Base-by-base conservation (phyloP, 2,888 invertebrate species). In the Melieria omissa region DNA sequence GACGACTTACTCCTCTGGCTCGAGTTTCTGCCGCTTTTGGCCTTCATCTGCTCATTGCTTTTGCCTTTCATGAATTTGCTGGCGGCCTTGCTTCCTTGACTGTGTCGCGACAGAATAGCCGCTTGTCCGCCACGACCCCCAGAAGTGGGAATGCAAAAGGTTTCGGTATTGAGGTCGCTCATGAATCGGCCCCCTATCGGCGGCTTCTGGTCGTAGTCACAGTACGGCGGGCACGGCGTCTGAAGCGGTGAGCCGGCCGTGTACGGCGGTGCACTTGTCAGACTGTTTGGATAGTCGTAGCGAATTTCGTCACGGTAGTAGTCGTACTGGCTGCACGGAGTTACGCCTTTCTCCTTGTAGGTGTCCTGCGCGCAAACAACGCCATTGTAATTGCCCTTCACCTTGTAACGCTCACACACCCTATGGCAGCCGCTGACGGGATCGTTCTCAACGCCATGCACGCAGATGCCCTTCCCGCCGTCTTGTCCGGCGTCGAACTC, bases 91-190 rank as follows among this genome's bases (percentile, higher is more conserved):
- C 7, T 52, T 52, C 5, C 14, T 52, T 52, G 5, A n/a, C 46
- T 12, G 46, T 62, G 7, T 12, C 47, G 52, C 14, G 52, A 52
- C 14, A 12, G 52, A n/a, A 29, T 29, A 29, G 7, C 1, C 4
- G 9, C 14, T 41, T 54, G 54, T 10, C 54, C 54, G 44, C 5
- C 41, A 7, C 55, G 42, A 8, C 14, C 45, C 5, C 45, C 5
- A 9, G 10, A 47, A 9, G 69, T 69, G 3, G 55, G 62, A 42
- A 63, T 55, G 14, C 57, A 74, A 14, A 76, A 74, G 41, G 74
- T 55, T n/a, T 76, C 46, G 0, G 76, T 76, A 55, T 74, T 60
- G 1, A 77, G 70, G 66, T 78, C 78, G 5, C 71, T 75, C 8
- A 5, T n/a, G 14, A 64, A 72, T 0, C 76, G 74, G 10, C 70